phyloP scores from a whole-genome alignment of 2,888 invertebrate species.

The Sericinus montela region DNA sequence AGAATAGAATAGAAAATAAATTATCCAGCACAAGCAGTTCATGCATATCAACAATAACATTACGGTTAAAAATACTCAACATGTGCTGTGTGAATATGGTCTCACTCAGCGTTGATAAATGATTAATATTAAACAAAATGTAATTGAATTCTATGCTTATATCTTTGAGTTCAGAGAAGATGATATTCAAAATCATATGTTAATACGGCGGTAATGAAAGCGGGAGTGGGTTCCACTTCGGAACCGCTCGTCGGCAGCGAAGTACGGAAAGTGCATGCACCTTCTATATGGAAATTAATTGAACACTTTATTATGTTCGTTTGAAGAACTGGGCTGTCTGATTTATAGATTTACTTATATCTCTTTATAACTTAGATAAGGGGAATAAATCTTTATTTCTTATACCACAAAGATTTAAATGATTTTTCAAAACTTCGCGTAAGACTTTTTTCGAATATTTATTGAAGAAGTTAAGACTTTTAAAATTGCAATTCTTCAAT shows the following conservation, averaged over 20 bases:
- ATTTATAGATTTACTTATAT: background rate
- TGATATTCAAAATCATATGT: background rate
- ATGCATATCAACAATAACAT: no score
- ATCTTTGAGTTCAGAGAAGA: no score
- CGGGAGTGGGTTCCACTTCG: conserved; percentile 1
- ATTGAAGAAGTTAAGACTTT: no score
- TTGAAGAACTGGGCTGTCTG: background rate
- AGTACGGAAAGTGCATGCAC: background rate
- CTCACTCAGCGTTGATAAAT: no score
- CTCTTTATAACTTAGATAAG: background rate
- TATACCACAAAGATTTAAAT: background rate
- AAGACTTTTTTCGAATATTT: background rate
- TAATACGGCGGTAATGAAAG: background rate
- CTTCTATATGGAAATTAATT: conserved; percentile 1
- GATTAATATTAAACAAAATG: no score
- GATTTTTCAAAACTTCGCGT: background rate
- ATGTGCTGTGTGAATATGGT: no score
- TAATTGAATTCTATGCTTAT: no score
- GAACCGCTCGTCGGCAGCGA: background rate
- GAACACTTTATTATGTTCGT: conserved; percentile 2
- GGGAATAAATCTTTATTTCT: conserved; percentile 3
- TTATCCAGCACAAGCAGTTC: no score
- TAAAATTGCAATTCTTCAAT: no score
- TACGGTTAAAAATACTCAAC: no score
- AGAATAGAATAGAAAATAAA: no score